Evolutionary conservation across 2,113 vertebrate species (phyloP), one percentile per base, ranked within the genome.

Genomic region (Mus musculus): DNA sequence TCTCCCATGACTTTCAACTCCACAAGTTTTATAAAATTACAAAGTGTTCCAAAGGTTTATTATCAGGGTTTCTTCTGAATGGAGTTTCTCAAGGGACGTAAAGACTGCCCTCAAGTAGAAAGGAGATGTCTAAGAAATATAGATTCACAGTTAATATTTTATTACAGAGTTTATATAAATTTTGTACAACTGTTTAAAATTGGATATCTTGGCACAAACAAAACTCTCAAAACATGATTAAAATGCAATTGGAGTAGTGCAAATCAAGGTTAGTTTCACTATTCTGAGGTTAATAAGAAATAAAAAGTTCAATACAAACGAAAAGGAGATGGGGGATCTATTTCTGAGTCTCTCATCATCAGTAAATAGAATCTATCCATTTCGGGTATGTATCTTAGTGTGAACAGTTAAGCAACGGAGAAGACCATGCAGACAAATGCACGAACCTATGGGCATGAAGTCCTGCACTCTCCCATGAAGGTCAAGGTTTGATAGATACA

Each of bases 241-340:
- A 94, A 77, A 87, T 71, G 20, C 20, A 78, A 71, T 42, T 67
- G 82, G 77, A 95, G 90, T 75, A 92, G 61, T 54, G 52, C n/a
- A 36, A 73, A 72, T 91, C 56, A 67, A 81, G 17, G 80, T 86
- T 77, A n/a, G 36, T 90, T 88, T 92, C 67, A 96, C n/a, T 81
- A 7, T 89, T 81, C 33, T 87, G 69, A 39, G 63, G 3, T 28
- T 22, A 3, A 63, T 52, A 76, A 89, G 30, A 96, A 81, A 82
- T 81, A 54, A 84, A 95, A 88, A 3, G 86, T 72, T 88, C 77
- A 86, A 63, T 54, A 12, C 63, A 76, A 90, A 95, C 61, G 7
- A 72, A 92, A 97, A 92, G 42, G 14, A 71, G 33, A 73, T 78
- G 76, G 11, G 59, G 10, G 19, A 77, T 42, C 5, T 72, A 20